phyloP scores from a whole-genome alignment of 2,888 invertebrate species.

The Tipula unca region DNA sequence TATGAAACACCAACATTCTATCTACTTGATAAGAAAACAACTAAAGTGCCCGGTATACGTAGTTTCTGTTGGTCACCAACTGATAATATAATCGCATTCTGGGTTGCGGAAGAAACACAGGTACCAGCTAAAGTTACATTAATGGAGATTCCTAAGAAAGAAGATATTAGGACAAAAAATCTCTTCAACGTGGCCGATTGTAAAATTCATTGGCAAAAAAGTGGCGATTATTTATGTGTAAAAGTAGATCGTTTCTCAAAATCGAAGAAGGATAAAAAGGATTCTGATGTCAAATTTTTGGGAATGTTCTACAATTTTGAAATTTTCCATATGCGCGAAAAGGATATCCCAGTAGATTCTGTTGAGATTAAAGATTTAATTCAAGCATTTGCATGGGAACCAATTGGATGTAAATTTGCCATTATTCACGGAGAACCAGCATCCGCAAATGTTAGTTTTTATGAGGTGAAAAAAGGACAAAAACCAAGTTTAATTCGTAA shows the following conservation, averaged over 20 bases:
- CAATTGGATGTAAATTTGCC: constrained; percentile 90
- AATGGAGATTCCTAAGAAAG: constrained; percentile 83
- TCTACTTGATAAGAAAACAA: constrained; percentile 86
- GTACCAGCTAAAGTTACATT: constrained; percentile 92
- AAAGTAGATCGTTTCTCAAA: constrained; percentile 86
- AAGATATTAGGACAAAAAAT: constrained; percentile 86
- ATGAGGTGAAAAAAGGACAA: constrained; percentile 83
- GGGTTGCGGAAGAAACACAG: constrained; percentile 96
- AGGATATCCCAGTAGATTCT: constrained; percentile 94
- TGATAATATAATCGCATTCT: constrained; percentile 92
- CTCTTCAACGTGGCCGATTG: constrained; percentile 97
- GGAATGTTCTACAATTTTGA: constrained; percentile 98
- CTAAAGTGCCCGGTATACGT: constrained; percentile 80
- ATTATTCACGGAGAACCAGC: constrained; percentile 88
- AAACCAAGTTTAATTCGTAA: constrained; percentile 81
- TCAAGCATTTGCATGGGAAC: constrained; percentile 97
- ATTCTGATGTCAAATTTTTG: constrained; percentile 84
- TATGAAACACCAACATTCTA: constrained; percentile 96
- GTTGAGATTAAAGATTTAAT: constrained; percentile 91
- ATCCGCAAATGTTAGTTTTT: constrained; percentile 81
- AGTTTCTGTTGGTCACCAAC: constrained; percentile 99
- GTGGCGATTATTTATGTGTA: constrained; percentile 94
- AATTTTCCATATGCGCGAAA: constrained; percentile 97
- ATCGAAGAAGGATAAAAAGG: constrained; percentile 87
- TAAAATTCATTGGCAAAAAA: constrained; percentile 98